These are phyloP conservation scores for Channallabes apus DNA, from an alignment of 2,797 vertebrate species.

Conservation along the genomic window DNA sequence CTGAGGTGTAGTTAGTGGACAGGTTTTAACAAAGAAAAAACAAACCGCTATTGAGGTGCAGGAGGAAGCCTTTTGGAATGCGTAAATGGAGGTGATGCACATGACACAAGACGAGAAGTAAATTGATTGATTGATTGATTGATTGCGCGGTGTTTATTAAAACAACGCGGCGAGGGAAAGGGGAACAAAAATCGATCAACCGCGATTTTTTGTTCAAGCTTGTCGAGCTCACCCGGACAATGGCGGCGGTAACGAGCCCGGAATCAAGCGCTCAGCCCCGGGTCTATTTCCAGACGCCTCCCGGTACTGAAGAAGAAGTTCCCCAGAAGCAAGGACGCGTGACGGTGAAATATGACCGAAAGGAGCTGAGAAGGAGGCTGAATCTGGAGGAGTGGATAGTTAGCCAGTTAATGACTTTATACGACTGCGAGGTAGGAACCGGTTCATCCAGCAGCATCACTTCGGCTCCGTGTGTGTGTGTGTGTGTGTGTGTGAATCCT, in stretches of 20 bases:
- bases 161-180: slow-evolving; percentile 1
- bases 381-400: slow-evolving; percentile 87
- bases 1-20: no score
- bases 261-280: slow-evolving; percentile 62
- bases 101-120: slow-evolving; percentile 48
- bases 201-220: slow-evolving; percentile 12
- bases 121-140: slow-evolving; percentile 9
- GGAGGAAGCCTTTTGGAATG: slow-evolving; percentile 6
- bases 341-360: slow-evolving; percentile 87
- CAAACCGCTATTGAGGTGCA: neutral
- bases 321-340: slow-evolving; percentile 83
- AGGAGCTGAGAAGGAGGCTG: slow-evolving; percentile 83
- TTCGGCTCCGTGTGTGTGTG: neutral
- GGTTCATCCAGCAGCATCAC: slow-evolving; percentile 12
- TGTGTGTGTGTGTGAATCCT: slow-evolving; percentile 12
- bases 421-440: slow-evolving; percentile 80
- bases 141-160: slow-evolving; percentile 17
- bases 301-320: slow-evolving; percentile 60
- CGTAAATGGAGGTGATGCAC: slow-evolving; percentile 46
- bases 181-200: slow-evolving; percentile 1
- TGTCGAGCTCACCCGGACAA: slow-evolving; percentile 44
- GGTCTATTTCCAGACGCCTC: slow-evolving; percentile 67
- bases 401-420: slow-evolving; percentile 83
- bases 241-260: slow-evolving; percentile 64
- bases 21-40: neutral